Base-by-base conservation (phyloP, 2,797 vertebrate species). In the Cynodonichthys magdalenae region DNA sequence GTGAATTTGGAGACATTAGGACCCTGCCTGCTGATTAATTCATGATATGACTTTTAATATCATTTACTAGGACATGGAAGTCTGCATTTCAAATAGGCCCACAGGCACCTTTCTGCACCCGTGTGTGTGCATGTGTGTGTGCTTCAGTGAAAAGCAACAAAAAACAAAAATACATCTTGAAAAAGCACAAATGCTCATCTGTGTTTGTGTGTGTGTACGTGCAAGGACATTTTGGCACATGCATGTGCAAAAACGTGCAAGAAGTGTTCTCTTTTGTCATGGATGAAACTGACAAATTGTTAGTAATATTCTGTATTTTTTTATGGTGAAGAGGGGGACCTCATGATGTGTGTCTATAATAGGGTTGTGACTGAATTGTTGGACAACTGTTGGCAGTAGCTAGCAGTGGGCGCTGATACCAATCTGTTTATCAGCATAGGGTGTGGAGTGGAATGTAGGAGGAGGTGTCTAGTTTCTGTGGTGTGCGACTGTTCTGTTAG, bases 21-120 rank as follows among this genome's bases (percentile, higher is more conserved):
- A 57, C 77, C 54, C 64, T 63, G 82, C 63, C 85, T 87, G 79
- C 80, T 92, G 85, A 90, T 89, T 90, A 92, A 91, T 91, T 90
- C 88, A 91, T 89, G 78, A 90, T 91, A 83, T 84, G 85, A 91
- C 87, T 90, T 92, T 91, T 91, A 89, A 91, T 92, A 90, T 88
- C 74, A 85, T 90, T 91, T 88, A 89, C 83, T 87, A 72, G 79
- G 84, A 88, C 88, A 89, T 81, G 74, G 74, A 78, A 90, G 82
- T 85, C 82, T 90, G 89, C 89, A 91, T 90, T 79, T 87, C 79
- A 90, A 89, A 84, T 75, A 87, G 77, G 86, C 85, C 85, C 87
- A 78, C 69, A 84, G 84, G 87, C 86, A 70, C 74, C 79, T 86
- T 59, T 74, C 67, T 73, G 52, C 71, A 69, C 49, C 44, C 1